Base-by-base conservation (phyloP, 2,797 vertebrate genomes). In the Sebastiscus albofasciatus region DNA sequence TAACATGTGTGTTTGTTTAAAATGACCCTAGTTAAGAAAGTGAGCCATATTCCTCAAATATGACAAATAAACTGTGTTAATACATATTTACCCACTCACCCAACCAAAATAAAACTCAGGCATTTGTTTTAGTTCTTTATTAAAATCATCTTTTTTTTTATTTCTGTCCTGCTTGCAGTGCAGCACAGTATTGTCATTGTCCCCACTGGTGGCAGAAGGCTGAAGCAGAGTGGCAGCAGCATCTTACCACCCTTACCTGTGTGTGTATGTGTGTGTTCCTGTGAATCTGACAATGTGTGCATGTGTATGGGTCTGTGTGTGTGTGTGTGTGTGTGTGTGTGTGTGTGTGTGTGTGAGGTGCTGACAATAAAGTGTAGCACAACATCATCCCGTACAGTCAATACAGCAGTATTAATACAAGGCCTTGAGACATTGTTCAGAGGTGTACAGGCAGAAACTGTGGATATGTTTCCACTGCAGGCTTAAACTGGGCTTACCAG, bases 71-170 rank as follows among this genome's bases (percentile, higher is more conserved):
- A 39, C 36, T 14, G 22, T 27, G 16, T 39, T 46, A 2, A 61
- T 4, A 22, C 39, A 5, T 29, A 11, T 29, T 24, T 1, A 29
- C 5, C 0, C 10, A 61, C 27, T 61, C 52, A 69, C 13, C 29
- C 33, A 11, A 46, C 0, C 18, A 69, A 65, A 85, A 74, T 4
- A 67, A 90, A 72, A 59, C 24, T 11, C 72, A 58, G 56, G 59
- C 46, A 55, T 81, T 42, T 74, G 56, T 84, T 86, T 88, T 36
- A 84, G 79, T 86, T 95, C 91, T 92, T 93, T 96, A 95, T 91
- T 95, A 96, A 96, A 96, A 95, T 94, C 90, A 91, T 95, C 90
- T 87, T 88, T 93, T 93, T 93, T 94, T 5, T 5, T 64, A 94
- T 92, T 93, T 94, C 92, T 89, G 87, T 93, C 94, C 90, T 91